phyloP scores from a whole-genome alignment of 2,888 invertebrate genomes.

The Thecophora atra region DNA sequence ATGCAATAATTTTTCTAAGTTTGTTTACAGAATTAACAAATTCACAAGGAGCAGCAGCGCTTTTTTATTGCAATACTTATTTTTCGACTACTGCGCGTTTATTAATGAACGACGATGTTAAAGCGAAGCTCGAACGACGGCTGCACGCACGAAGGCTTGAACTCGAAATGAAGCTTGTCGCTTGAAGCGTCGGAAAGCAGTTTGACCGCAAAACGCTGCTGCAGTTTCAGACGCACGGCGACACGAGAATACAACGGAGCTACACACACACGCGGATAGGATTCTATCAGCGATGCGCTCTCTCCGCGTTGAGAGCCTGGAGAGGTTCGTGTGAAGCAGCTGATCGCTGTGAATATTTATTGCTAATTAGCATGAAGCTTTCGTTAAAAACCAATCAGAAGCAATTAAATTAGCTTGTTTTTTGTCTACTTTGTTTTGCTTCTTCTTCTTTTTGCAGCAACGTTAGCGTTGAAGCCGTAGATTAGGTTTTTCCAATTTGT shows the following conservation, averaged over 20 bases:
- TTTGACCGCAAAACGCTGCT: neutral
- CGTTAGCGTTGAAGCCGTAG: no score
- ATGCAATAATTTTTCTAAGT: no score
- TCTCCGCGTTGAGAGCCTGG: neutral
- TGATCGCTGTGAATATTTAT: neutral
- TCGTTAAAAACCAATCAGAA: neutral
- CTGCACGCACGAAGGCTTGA: slow-evolving; percentile 33
- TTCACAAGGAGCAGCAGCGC: no score
- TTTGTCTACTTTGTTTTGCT: neutral
- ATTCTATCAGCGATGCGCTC: no score
- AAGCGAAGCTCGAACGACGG: slow-evolving; percentile 8
- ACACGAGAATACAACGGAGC: neutral
- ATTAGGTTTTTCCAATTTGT: no score
- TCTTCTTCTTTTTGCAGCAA: neutral
- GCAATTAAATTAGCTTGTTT: neutral
- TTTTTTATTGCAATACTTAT: no score
- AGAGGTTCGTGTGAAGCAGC: neutral
- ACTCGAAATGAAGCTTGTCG: slow-evolving; percentile 31
- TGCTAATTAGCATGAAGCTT: neutral
- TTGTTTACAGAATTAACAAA: no score
- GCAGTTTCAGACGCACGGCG: slow-evolving; percentile 20
- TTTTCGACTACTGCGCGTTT: neutral
- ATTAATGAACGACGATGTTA: neutral
- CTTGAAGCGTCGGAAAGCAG: slow-evolving; percentile 3
- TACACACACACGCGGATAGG: neutral